A percentile compares a stretch with the other conserved stretches of the same genome.
Evolutionary conservation across 2,113 vertebrate genomes (phyloP).

Genomic region (Corapipo altera): DNA sequence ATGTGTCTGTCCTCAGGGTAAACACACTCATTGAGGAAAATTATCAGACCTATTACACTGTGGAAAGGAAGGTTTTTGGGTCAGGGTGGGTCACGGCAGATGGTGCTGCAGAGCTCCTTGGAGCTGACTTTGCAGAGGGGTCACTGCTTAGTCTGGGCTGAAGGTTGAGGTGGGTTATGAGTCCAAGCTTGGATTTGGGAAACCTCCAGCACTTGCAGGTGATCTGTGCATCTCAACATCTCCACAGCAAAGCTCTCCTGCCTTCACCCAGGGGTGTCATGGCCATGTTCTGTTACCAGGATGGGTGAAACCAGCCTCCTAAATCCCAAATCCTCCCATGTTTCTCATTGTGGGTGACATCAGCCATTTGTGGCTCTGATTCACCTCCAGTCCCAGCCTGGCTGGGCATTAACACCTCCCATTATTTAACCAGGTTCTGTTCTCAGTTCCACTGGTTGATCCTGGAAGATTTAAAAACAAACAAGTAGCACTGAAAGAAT

Average conservation of each 20-base stretch:
- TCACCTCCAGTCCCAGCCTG: neutral
- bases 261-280: neutral
- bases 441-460: neutral
- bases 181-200: neutral
- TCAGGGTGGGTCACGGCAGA: neutral
- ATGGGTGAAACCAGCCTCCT: neutral
- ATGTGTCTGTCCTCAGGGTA: neutral
- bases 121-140: neutral
- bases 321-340: neutral
- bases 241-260: neutral
- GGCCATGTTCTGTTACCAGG: neutral
- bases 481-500: neutral
- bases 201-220: neutral
- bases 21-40: neutral
- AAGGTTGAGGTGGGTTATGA: neutral
- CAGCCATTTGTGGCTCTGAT: neutral
- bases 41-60: neutral
- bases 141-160: neutral
- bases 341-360: neutral
- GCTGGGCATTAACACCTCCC: neutral
- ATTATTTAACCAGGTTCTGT: neutral
- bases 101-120: neutral
- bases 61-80: neutral
- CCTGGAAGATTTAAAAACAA: neutral
- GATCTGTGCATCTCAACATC: fast-evolving